A percentile compares a stretch with the other conserved stretches of the same genome.
These are phyloP conservation scores for Mylabris phalerata DNA, from an alignment of 1,140 invertebrate species.

Conservation along the genomic window DNA sequence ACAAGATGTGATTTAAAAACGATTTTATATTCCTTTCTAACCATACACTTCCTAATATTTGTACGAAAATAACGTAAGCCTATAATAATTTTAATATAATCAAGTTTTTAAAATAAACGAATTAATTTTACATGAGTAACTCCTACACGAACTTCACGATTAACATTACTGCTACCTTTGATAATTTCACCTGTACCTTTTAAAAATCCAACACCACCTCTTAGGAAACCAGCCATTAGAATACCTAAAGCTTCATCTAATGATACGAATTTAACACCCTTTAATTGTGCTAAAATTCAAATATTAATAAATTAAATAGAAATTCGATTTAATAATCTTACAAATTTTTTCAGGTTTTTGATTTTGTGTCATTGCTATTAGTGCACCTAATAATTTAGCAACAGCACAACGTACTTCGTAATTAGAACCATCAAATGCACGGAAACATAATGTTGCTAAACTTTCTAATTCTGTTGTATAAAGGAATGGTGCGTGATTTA, in stretches of 20 bases:
- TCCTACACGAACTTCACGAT: slow-evolving; percentile 92
- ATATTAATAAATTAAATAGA: background rate
- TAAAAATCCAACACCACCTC: slow-evolving; percentile 90
- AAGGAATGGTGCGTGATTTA: slow-evolving; percentile 81
- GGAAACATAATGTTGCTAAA: slow-evolving; percentile 80
- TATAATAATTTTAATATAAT: slow-evolving; percentile 41
- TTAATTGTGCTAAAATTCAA: slow-evolving; percentile 45
- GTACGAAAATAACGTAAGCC: slow-evolving; percentile 91
- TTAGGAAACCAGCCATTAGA: slow-evolving; percentile 89
- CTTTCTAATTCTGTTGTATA: slow-evolving; percentile 87
- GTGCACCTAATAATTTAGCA: slow-evolving; percentile 80
- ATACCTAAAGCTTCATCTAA: slow-evolving; percentile 88
- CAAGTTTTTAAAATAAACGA: too few species aligned
- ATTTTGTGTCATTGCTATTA: slow-evolving; percentile 74
- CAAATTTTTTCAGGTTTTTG: slow-evolving; percentile 44
- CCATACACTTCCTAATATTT: slow-evolving; percentile 89
- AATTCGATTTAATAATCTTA: slow-evolving; percentile 24
- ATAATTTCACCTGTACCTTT: slow-evolving; percentile 95
- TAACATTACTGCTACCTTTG: slow-evolving; percentile 86
- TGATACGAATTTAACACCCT: slow-evolving; percentile 55
- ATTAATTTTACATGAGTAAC: slow-evolving; percentile 72
- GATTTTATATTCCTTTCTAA: slow-evolving; percentile 84
- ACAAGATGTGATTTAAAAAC: slow-evolving; percentile 83
- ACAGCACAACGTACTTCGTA: slow-evolving; percentile 91
- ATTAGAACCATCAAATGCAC: slow-evolving; percentile 88